Evolutionary conservation across 2,888 invertebrate genomes (phyloP), one percentile per base, ranked within the genome.

Genomic region (Dolomedes plantarius): DNA sequence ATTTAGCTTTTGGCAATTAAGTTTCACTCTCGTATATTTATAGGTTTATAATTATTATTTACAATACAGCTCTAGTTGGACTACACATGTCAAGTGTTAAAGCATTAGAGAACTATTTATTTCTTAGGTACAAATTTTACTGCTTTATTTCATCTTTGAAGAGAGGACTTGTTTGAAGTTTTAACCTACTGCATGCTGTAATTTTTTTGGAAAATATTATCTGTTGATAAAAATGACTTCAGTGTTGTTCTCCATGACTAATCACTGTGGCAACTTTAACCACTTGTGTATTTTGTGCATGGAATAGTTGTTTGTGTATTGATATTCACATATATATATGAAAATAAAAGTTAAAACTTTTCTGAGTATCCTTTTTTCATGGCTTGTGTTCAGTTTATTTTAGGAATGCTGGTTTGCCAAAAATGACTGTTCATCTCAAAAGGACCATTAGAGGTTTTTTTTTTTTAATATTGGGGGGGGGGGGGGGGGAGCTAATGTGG

Each of bases 301-400:
- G 83, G 56, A 77, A 72, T 85, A 85, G 83, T 83, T 83, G 82
- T 78, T 85, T 85, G 71, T 85, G 83, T 85, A 85, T 78, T 73
- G 67, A 77, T 73, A 85, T 77, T 77, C 67, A 39, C 76, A 85
- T 77, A 77, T 50, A 69, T 69, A 83, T 68, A 85, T 77, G 67
- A 69, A 83, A 83, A 83, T 71, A 72, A 67, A 67, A 31, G 67
- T 32, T 67, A 67, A 65, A 19, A 65, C n/a, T 32, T 32, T 31
- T 67, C 27, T 32, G 36, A 62, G 6, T 50, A n/a, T 62, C 1
- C 32, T 19, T 67, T 67, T 6, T 7, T 67, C 29, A 29, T 64
- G 7, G 64, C 7, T 27, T 64, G 27, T 28, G 29, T 64, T n/a
- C n/a, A n/a, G n/a, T 36, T 81, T 11, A 36, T 36, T 36, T 36